These are phyloP conservation scores for Rhinophrynus dorsalis DNA, from an alignment of 2,797 vertebrate genomes.

Conservation along the genomic window DNA sequence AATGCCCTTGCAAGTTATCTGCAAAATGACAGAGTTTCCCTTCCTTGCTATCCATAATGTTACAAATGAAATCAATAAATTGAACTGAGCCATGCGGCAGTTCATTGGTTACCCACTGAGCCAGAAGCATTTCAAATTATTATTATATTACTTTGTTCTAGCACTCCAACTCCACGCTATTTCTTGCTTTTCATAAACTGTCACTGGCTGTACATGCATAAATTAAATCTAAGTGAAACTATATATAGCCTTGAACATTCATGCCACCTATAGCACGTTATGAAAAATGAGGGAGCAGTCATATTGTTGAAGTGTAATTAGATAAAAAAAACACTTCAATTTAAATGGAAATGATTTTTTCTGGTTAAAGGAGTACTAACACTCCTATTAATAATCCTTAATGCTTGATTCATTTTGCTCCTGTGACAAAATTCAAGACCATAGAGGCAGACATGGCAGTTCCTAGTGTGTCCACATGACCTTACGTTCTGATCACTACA, in stretches of 20 bases:
- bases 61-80: slow-evolving; percentile 11
- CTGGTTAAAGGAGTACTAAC: too few species aligned
- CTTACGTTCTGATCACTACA: too few species aligned
- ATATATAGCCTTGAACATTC: slow-evolving; percentile 27
- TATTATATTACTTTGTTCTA: slow-evolving; percentile 17
- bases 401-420: too few species aligned
- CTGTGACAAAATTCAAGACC: too few species aligned
- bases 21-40: slow-evolving; percentile 20
- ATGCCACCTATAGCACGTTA: slow-evolving; percentile 17
- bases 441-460: too few species aligned
- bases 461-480: too few species aligned
- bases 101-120: slow-evolving; percentile 15
- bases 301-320: slow-evolving; percentile 30
- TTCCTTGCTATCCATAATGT: not conserved
- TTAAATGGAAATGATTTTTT: slow-evolving; percentile 33
- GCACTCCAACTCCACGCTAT: not conserved
- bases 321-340: slow-evolving; percentile 25
- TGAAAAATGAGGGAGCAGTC: slow-evolving; percentile 20
- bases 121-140: not conserved
- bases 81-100: not conserved
- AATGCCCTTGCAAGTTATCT: slow-evolving; percentile 2
- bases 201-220: slow-evolving; percentile 6
- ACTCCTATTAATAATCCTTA: too few species aligned
- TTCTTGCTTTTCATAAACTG: not conserved
- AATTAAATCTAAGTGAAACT: slow-evolving; percentile 17